Percentiles rank a stretch among this genome's conserved stretches.
These are phyloP conservation scores for Dendrocopos noguchii DNA, from an alignment of 2,113 vertebrate species.

Conservation along the genomic window DNA sequence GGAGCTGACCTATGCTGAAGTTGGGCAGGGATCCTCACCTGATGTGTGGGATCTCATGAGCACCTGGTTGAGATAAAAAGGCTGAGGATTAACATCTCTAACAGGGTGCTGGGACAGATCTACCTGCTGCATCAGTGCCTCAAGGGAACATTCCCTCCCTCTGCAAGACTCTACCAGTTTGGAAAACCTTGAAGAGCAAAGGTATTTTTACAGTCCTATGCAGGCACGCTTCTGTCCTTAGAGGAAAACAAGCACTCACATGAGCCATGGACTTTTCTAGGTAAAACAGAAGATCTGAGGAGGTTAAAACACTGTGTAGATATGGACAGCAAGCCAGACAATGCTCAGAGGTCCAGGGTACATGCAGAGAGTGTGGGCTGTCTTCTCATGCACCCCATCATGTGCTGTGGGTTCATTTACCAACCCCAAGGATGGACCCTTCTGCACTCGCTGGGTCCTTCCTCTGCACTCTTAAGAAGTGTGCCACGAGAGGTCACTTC, in stretches of 20 bases:
- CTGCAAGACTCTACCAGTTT: neutral
- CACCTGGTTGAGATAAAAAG: neutral
- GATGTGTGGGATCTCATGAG: neutral
- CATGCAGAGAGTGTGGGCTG: neutral
- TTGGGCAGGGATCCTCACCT: neutral
- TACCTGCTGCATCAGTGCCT: neutral
- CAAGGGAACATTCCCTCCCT: neutral
- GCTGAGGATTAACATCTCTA: neutral
- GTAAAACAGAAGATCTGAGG: neutral
- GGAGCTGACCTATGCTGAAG: neutral
- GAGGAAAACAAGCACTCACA: neutral
- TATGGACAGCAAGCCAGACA: neutral
- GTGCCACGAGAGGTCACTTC: neutral
- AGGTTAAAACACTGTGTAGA: neutral
- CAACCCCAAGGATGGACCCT: rapidly evolving
- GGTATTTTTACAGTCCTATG: neutral
- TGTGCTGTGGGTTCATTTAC: neutral
- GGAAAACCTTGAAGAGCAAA: neutral
- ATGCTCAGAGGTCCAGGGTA: neutral
- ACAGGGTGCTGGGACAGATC: neutral
- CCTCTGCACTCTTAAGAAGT: neutral
- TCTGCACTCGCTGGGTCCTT: neutral
- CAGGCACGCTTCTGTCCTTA: rapidly evolving
- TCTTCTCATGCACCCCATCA: neutral
- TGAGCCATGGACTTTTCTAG: neutral